Base-by-base conservation (phyloP, 2,113 vertebrate species). In the Notarius lentiginosus region DNA sequence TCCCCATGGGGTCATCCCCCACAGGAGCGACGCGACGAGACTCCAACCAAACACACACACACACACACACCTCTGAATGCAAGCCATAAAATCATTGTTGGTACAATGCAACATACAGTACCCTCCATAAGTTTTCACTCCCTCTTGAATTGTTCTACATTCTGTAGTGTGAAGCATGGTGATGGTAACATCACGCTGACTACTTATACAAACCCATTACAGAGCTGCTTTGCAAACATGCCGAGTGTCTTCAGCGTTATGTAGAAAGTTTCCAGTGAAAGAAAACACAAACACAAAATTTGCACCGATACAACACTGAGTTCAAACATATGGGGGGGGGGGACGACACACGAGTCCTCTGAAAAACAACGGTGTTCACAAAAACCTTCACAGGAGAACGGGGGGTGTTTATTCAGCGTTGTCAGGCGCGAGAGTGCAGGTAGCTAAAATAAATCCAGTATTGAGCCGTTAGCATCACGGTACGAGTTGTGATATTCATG, bases 41-140 rank as follows among this genome's bases (percentile, higher is more conserved):
- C n/a, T n/a, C n/a, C n/a, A n/a, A n/a, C n/a, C n/a, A n/a, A n/a
- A n/a, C 10, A 86, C 73, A 47, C 55, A 60, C 79, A 66, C 58
- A 88, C 63, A 65, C 63, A 88, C 30, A 86, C 18, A 53, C 63
- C 20, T 61, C 6, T 63, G 22, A 63, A 27, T 66, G 10, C 4
- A 27, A 63, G 61, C 14, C 24, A 66, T 27, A 66, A 27, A 65
- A 65, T 14, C 2, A 15, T 17, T 14, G 65, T 66, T 66, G n/a
- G 65, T 14, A 66, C 12, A 7, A 27, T 66, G n/a, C n/a, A 12
- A 68, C 10, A 66, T 27, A 11, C 4, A 66, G 10, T 4, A 11
- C 11, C n/a, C 18, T 17, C 63, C 65, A 65, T 1, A 65, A 65
- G 18, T 60, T 63, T 24, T 63, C 22, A 24, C 22, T 0, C 20